Base-by-base conservation (phyloP, 1,140 invertebrate genomes). In the Papilio polyxenes region DNA sequence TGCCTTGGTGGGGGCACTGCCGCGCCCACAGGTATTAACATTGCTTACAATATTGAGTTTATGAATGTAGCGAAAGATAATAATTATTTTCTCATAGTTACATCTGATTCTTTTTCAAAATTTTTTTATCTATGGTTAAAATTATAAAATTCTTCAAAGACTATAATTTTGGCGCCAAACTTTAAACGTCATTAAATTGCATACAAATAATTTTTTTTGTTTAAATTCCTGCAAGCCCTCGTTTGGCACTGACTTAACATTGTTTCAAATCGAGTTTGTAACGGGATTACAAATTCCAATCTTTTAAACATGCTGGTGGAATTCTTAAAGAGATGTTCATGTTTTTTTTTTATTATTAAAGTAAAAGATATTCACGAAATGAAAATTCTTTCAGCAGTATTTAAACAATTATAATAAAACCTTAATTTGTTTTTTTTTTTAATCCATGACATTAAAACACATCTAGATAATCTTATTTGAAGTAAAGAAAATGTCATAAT, bases 201-300 rank as follows among this genome's bases (percentile, higher is more conserved):
- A 44, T 6, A 44, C 40, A 44, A 44, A 44, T 44, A 44, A 44
- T 44, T 44, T 44, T 44, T 44, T 44, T 7, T 44, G 40, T 44
- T 9, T 62, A 62, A 62, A 62, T 15, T 11, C 23, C n/a, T 69
- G 23, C 11, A 15, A 69, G 20, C 20, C 20, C 7, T 65, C 8
- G 10, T 69, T 37, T 65, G 62, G n/a, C 62, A 65, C 1, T 31
- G 9, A 65, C 13, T 69, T 37, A 69, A 69, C 11, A 37, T 3
- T 37, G 11, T 8, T 69, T 69, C 31, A 40, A 15, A 37, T 69
- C 65, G 23, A 11, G 62, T 37, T 69, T 31, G 65, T 37, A 69
- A 69, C 79, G 37, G 20, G 40, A 80, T 79, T 75, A 44, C 20
- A 77, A 74, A 82, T 82, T 79, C 40, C 78, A 83, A 81, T 75